Base-by-base conservation (phyloP, 2,113 vertebrate genomes). In the Cricetomys ansorgei region DNA sequence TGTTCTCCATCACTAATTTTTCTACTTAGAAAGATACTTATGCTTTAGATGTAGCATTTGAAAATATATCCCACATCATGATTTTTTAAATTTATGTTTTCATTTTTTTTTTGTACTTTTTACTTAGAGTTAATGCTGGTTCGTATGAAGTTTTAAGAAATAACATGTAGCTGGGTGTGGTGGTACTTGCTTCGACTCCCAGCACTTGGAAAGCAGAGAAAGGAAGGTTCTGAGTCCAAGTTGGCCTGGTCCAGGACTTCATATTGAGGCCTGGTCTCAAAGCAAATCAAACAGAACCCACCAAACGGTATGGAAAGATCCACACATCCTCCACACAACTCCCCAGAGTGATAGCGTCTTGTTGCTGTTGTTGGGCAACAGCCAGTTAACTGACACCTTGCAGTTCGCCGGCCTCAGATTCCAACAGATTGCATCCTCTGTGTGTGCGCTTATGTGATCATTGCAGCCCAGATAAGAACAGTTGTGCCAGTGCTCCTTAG, bases 31-130 rank as follows among this genome's bases (percentile, higher is more conserved):
- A n/a, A n/a, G n/a, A n/a, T n/a, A 94, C 62, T 70, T 45, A 55
- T 80, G 19, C 95, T 95, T 92, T 67, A 73, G 53, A 67, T 45
- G 37, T n/a, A 70, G 65, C 17, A 88, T 86, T 95, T 65, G 31
- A 65, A 65, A 64, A 65, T 65, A 65, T 65, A 12, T 31, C 29
- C 64, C 31, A 65, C 29, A 65, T 65, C 11, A 92, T 86, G 73
- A 31, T 57, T 84, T 91, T 92, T 57, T 48, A 67, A 67, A 65
- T 70, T 67, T 43, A 76, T 76, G 45, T 76, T 76, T 7, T 0
- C 40, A 92, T 94, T 81, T 76, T 37, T 70, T 95, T 81, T 91
- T 90, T 92, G 89, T 79, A 65, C 16, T 69, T 91, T 95, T 94
- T 75, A 67, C 87, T 90, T 97, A 80, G 59, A 70, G 80, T 67